Conservation (phyloP, 64 coral and sea anemone genomes). For the Dendronephthya gigantea region DNA sequence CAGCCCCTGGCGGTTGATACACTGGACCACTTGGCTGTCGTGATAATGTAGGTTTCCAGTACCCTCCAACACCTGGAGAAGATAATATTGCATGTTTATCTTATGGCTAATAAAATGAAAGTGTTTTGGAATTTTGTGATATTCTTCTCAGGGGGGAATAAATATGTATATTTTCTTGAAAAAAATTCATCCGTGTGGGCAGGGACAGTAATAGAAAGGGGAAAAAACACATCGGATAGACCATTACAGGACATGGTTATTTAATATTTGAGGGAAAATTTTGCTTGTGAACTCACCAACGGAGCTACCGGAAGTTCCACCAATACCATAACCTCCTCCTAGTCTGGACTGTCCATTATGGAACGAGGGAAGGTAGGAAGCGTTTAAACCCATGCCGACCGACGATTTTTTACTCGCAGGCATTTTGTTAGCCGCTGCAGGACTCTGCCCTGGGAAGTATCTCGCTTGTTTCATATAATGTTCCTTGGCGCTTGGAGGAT, state of each 20-base stretch:
- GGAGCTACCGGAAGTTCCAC: neutral
- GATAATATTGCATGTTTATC: neutral
- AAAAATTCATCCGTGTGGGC: too few species aligned
- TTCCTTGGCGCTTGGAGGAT: conserved; percentile 87
- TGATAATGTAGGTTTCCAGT: conserved; percentile 58
- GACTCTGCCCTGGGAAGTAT: conserved; percentile 71
- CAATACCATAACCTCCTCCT: conserved; percentile 10
- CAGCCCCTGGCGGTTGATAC: conserved; percentile 66
- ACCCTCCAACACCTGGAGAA: conserved; percentile 35
- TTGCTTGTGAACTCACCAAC: neutral
- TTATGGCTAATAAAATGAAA: neutral
- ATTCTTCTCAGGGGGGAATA: too few species aligned
- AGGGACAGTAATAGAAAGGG: neutral
- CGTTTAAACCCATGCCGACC: neutral
- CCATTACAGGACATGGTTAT: neutral
- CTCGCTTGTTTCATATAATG: conserved; percentile 95
- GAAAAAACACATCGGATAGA: neutral
- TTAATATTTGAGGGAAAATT: neutral
- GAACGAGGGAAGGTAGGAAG: neutral
- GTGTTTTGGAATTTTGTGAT: neutral
- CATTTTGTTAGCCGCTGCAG: conserved; percentile 27
- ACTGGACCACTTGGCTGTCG: conserved; percentile 64
- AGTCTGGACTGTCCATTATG: conserved; percentile 11
- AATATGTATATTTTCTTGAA: too few species aligned
- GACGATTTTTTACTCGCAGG: conserved; percentile 32